Conservation (phyloP, 1,140 invertebrate genomes). For the Drosophila pallidifrons region DNA sequence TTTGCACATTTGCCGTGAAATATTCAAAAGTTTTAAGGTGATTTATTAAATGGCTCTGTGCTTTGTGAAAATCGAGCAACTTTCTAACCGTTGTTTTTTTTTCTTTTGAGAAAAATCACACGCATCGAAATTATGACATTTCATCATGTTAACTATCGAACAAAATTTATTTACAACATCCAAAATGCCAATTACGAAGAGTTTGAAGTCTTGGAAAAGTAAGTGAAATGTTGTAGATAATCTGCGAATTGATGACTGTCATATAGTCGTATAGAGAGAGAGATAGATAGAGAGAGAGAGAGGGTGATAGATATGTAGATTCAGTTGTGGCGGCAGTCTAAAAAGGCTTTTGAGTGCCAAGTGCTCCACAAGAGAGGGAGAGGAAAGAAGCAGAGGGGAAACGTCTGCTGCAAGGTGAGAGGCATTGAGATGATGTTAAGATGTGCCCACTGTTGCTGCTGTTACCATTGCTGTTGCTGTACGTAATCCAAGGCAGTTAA, state of each 20-base stretch:
- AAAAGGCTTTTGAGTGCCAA: slow-evolving; percentile 22
- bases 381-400: neutral
- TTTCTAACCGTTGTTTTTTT: slow-evolving; percentile 35
- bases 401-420: slow-evolving; percentile 4
- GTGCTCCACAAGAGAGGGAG: neutral
- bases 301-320: neutral
- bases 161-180: slow-evolving; percentile 74
- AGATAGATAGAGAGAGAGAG: neutral
- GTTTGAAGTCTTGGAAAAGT: slow-evolving; percentile 37
- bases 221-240: slow-evolving; percentile 67
- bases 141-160: slow-evolving; percentile 63
- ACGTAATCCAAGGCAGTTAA: slow-evolving; percentile 81
- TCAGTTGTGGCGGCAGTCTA: slow-evolving; percentile 23
- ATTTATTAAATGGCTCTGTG: slow-evolving; percentile 17
- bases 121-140: slow-evolving; percentile 75
- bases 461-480: neutral
- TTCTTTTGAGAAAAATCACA: slow-evolving; percentile 31
- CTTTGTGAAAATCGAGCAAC: slow-evolving; percentile 46
- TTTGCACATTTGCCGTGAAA: neutral
- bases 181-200: slow-evolving; percentile 68
- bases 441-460: slow-evolving; percentile 25
- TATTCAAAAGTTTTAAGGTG: slow-evolving; percentile 11
- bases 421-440: slow-evolving; percentile 23
- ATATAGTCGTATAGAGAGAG: slow-evolving; percentile 41
- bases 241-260: slow-evolving; percentile 76